Evolutionary conservation across 2,113 vertebrate species (phyloP).

Genomic region (Albula goreensis): DNA sequence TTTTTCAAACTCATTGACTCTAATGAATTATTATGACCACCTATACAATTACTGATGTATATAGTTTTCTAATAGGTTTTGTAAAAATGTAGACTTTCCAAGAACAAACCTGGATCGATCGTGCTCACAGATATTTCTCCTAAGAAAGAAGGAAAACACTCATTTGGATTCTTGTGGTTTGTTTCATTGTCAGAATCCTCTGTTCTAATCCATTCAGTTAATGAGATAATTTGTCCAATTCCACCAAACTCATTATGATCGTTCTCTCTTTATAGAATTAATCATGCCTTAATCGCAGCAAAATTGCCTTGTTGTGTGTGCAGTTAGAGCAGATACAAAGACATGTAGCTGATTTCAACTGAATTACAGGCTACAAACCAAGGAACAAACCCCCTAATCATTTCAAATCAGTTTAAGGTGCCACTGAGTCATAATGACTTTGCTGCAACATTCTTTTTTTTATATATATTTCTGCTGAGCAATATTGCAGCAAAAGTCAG

Average conservation of each 20-base stretch:
- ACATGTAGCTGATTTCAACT: background rate
- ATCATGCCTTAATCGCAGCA: background rate
- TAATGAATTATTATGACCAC: no score
- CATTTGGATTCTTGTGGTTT: background rate
- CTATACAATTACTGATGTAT: no score
- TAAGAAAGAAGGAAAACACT: no score
- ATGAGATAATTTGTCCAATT: background rate
- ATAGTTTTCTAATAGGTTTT: no score
- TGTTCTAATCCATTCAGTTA: background rate
- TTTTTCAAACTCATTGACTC: no score
- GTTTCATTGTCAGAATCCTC: background rate
- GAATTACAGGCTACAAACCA: background rate
- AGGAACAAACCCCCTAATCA: background rate
- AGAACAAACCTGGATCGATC: no score
- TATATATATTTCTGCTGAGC: background rate
- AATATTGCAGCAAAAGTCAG: no score
- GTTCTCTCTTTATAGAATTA: background rate
- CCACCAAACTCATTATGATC: background rate
- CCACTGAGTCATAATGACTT: no score
- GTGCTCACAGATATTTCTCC: no score
- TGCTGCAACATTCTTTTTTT: no score
- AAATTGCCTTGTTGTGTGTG: background rate
- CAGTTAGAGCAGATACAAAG: background rate
- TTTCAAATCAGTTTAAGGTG: background rate
- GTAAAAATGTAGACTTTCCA: no score